A percentile compares a stretch with the other conserved stretches of the same genome.
These are phyloP conservation scores for Tachina fera DNA, from an alignment of 2,888 invertebrate species.

Conservation along the genomic window DNA sequence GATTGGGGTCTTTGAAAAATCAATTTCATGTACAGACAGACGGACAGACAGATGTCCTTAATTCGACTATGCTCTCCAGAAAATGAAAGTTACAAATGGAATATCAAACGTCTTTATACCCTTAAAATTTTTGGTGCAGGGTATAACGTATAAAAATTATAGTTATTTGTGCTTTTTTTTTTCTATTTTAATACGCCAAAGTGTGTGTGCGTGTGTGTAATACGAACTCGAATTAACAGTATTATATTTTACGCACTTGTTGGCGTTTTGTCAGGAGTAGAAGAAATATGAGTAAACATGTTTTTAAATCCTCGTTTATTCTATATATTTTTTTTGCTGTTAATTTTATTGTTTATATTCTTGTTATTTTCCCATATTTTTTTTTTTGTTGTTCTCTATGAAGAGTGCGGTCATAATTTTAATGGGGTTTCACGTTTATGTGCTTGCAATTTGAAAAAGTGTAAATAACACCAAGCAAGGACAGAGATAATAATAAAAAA, in stretches of 20 bases:
- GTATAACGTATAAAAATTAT: constrained; percentile 23
- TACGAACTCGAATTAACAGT: constrained; percentile 34
- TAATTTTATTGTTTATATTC: constrained; percentile 43
- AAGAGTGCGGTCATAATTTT: constrained; percentile 59
- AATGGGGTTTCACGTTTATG: constrained; percentile 65
- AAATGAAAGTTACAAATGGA: too few species aligned
- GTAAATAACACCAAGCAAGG: constrained; percentile 60
- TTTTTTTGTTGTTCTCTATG: constrained; percentile 19
- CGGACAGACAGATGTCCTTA: too few species aligned
- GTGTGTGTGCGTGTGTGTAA: neutral
- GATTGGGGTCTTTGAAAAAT: too few species aligned
- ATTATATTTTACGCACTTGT: constrained; percentile 61
- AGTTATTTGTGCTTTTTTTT: constrained; percentile 6
- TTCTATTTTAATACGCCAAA: neutral
- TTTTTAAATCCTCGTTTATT: constrained; percentile 55
- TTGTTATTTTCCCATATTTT: constrained; percentile 8
- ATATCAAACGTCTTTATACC: too few species aligned
- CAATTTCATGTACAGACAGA: too few species aligned
- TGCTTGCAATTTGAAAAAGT: constrained; percentile 61
- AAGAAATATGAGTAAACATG: constrained; percentile 42
- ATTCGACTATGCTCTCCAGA: too few species aligned
- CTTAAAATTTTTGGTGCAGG: too few species aligned
- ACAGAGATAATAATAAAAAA: constrained; percentile 20
- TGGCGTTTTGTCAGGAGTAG: constrained; percentile 40
- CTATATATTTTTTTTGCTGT: constrained; percentile 31